These are phyloP conservation scores for Muscidifurax raptorellus DNA, from an alignment of 1,140 invertebrate species.

Conservation along the genomic window DNA sequence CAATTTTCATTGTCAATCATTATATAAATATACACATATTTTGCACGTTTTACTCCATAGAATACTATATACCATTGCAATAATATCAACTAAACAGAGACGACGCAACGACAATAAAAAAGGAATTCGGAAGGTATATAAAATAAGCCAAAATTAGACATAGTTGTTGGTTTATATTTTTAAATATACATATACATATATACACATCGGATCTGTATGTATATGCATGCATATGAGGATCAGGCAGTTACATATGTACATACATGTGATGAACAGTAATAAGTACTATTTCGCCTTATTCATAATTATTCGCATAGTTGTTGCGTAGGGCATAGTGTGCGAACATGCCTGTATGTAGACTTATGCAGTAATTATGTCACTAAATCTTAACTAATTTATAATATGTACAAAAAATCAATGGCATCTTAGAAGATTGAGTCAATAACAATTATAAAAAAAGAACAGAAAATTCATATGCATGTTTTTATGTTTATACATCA, in stretches of 20 bases:
- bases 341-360: constrained; percentile 12
- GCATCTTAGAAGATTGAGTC: neutral
- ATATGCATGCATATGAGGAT: constrained; percentile 59
- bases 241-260: constrained; percentile 75
- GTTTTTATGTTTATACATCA: neutral
- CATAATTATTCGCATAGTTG: constrained; percentile 57
- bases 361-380: neutral
- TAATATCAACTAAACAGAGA: too few species aligned
- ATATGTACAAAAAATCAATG: constrained; percentile 31
- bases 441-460: neutral
- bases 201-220: constrained; percentile 57
- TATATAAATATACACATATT: too few species aligned
- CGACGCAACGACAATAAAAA: neutral
- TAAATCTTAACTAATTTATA: constrained; percentile 3
- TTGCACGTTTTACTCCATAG: too few species aligned
- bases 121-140: neutral
- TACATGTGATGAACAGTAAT: constrained; percentile 72
- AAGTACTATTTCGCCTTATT: constrained; percentile 54
- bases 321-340: neutral
- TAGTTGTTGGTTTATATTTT: constrained; percentile 60
- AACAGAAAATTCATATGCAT: neutral
- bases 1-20: too few species aligned
- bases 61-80: too few species aligned
- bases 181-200: constrained; percentile 59
- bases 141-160: neutral